phyloP scores from a whole-genome alignment of 2,797 vertebrate species.

The Spizella passerina region DNA sequence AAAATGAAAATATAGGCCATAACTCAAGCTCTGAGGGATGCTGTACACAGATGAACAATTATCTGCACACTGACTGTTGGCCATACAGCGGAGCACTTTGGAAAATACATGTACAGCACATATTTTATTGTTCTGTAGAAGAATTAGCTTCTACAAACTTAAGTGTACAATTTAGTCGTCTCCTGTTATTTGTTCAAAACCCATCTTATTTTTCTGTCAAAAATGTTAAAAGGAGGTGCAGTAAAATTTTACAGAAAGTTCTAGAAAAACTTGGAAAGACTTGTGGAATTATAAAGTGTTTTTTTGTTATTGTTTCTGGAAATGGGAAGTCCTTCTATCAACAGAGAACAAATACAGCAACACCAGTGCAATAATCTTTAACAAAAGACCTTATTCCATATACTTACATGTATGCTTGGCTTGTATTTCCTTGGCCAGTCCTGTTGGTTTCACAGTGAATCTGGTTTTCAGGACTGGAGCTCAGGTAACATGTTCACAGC shows the following conservation, averaged over 20 bases:
- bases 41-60: not conserved
- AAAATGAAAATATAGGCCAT: not conserved
- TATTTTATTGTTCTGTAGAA: not conserved
- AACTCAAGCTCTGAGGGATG: not conserved
- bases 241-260: not conserved
- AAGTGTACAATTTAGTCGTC: not conserved
- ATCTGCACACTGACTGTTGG: not conserved
- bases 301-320: not conserved
- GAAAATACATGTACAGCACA: not conserved
- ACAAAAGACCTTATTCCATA: not conserved
- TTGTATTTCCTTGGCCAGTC: not conserved
- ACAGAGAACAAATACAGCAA: not conserved
- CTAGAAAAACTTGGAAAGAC: not conserved
- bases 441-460: not conserved
- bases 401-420: fast-evolving
- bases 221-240: not conserved
- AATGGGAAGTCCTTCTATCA: not conserved
- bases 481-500: not conserved
- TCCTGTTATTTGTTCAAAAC: not conserved
- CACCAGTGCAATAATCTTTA: not conserved
- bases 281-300: not conserved
- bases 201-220: not conserved
- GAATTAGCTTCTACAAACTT: not conserved
- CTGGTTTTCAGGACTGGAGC: not conserved
- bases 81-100: not conserved